These are phyloP conservation scores for Perizoma flavofasciatum DNA, from an alignment of 2,888 invertebrate species.

Conservation along the genomic window DNA sequence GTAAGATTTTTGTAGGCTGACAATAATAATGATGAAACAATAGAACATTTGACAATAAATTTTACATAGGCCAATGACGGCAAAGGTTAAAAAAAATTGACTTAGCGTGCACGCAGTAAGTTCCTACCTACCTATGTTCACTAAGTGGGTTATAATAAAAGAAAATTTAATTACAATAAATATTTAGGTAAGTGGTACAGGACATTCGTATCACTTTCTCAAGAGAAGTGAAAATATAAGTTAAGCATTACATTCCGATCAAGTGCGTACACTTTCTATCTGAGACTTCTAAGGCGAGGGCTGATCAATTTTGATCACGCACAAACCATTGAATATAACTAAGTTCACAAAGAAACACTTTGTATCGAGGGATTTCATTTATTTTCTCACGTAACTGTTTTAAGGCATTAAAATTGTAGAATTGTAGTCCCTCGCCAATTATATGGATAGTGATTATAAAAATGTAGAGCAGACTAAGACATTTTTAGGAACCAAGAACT, in stretches of 20 bases:
- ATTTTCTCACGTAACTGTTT: not conserved
- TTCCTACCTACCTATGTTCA: constrained; percentile 7
- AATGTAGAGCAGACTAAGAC: no score
- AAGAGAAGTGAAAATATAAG: constrained; percentile 32
- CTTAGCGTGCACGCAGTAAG: no score
- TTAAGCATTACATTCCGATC: constrained; percentile 26
- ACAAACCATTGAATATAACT: constrained; percentile 21
- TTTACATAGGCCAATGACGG: no score
- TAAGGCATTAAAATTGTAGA: no score
- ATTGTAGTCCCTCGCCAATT: no score
- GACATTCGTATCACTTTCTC: constrained; percentile 33
- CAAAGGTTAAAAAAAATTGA: no score
- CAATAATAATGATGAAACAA: not conserved
- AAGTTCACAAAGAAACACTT: constrained; percentile 14
- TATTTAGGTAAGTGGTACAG: constrained; percentile 28
- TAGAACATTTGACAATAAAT: not conserved
- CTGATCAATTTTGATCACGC: constrained; percentile 38
- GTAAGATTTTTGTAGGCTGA: no score
- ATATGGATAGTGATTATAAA: no score
- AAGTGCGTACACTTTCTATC: constrained; percentile 35
- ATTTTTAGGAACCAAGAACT: no score
- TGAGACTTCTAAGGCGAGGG: constrained; percentile 28
- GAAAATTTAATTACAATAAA: constrained; percentile 32
- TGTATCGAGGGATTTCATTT: not conserved
- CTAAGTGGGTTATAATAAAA: constrained; percentile 11